These are phyloP conservation scores for Acanthoscelides obtectus DNA, from an alignment of 2,888 invertebrate genomes.

Conservation along the genomic window DNA sequence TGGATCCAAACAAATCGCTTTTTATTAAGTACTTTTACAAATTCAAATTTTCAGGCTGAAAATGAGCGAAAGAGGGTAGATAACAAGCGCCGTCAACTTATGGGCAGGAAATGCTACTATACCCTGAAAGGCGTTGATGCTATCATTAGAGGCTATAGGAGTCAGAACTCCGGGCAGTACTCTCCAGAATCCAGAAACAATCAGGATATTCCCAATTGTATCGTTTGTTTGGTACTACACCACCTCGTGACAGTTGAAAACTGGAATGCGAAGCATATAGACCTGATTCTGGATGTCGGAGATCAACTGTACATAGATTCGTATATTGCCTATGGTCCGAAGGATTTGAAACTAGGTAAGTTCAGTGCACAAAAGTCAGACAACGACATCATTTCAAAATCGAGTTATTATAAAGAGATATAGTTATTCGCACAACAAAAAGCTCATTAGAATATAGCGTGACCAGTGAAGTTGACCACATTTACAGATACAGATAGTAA, in stretches of 20 bases:
- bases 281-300: slow-evolving; percentile 53
- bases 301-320: slow-evolving; percentile 59
- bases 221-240: slow-evolving; percentile 54
- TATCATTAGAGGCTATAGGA: slow-evolving; percentile 48
- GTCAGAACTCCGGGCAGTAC: slow-evolving; percentile 42
- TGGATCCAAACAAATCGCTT: too few species aligned
- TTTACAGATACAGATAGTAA: too few species aligned
- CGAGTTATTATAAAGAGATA: too few species aligned
- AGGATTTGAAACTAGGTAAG: slow-evolving; percentile 43
- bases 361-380: too few species aligned
- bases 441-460: too few species aligned
- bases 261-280: slow-evolving; percentile 54
- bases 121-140: slow-evolving; percentile 41
- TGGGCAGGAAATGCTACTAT: slow-evolving; percentile 40
- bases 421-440: too few species aligned
- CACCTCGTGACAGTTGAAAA: slow-evolving; percentile 50
- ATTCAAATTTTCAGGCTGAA: slow-evolving; percentile 30
- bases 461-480: too few species aligned
- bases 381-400: too few species aligned
- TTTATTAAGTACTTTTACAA: too few species aligned
- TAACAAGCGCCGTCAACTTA: slow-evolving; percentile 40
- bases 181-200: slow-evolving; percentile 48
- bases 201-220: slow-evolving; percentile 47
- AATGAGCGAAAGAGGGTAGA: slow-evolving; percentile 32
- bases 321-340: slow-evolving; percentile 52